Evolutionary conservation across 2,113 vertebrate genomes (phyloP).

Genomic region (Tenrec ecaudatus): DNA sequence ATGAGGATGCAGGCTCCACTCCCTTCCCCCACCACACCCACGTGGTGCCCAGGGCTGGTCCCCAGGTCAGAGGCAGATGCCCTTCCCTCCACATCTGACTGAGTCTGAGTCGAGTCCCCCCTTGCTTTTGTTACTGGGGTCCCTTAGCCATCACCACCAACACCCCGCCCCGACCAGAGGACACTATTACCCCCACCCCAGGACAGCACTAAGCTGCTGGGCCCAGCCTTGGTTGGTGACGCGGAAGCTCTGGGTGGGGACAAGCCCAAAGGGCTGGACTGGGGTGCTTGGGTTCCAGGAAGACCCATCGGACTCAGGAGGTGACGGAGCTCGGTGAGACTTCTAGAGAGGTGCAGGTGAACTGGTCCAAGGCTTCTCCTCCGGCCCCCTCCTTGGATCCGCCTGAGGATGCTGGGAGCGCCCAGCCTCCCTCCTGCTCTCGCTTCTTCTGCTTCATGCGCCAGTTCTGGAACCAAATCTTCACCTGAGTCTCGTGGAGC

Average conservation of each 20-base stretch:
- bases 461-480: constrained; percentile 99
- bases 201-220: background rate
- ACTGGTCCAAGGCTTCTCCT: constrained; percentile 91
- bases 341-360: constrained; percentile 89
- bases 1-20: background rate
- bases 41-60: background rate
- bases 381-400: constrained; percentile 86
- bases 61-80: constrained; percentile 39
- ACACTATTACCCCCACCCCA: background rate
- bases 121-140: background rate
- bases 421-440: constrained; percentile 91
- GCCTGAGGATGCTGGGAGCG: constrained; percentile 63
- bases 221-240: background rate
- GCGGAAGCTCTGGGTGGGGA: background rate
- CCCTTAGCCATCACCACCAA: background rate
- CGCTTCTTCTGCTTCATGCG: constrained; percentile 99
- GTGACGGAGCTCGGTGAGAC: constrained; percentile 89
- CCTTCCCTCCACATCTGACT: background rate
- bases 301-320: constrained; percentile 77
- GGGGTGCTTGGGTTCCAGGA: background rate
- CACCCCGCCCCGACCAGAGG: background rate
- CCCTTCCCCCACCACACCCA: background rate
- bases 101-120: background rate
- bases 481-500: constrained; percentile 98
- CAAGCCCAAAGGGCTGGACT: background rate